Base-by-base conservation (phyloP, 2,797 vertebrate genomes). In the Gallinago nigripennis region DNA sequence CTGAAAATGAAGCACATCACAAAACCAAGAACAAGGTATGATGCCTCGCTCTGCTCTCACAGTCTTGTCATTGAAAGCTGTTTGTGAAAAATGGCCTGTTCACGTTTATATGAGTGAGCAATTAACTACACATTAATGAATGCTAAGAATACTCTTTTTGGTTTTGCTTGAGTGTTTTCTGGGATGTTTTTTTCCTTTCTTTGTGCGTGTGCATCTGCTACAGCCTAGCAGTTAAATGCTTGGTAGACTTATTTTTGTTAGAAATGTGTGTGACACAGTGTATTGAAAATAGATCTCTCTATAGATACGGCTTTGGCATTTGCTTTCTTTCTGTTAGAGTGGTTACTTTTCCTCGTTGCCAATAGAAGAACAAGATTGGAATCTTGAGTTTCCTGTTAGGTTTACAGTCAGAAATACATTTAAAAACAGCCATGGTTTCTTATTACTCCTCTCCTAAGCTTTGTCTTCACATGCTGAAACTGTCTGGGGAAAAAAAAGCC, bases 11-110 rank as follows among this genome's bases (percentile, higher is more conserved):
- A 97, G 96, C 97, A 96, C 97, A 88, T 89, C 95, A 96, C 86
- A 98, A 98, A 97, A 97, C 79, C 89, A 98, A 98, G 97, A 98
- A 97, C 90, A 98, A 98, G 98, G 98, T 99, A 96, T 90, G 58
- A 51, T 7, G 5, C 8, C 31, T 53, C 21, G 20, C 24, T 37
- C 12, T 75, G 19, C 37, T 48, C 46, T 54, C 19, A 5, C 11
- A 39, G n/a, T 46, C 37, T 39, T 65, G 20, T 73, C 46, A 19
- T 51, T 35, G 24, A 21, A 70, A 58, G 23, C 31, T 28, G 6
- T 31, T 66, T 16, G 33, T 85, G 60, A 68, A 25, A 56, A 54
- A 25, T 16, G 16, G 18, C 24, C 23, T 60, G 16, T 41, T 79
- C 13, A 2, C 0, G 0, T 79, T 79, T 41, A 37, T 72, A 37